phyloP scores from a whole-genome alignment of 1,140 invertebrate species.

The Cylas formicarius region DNA sequence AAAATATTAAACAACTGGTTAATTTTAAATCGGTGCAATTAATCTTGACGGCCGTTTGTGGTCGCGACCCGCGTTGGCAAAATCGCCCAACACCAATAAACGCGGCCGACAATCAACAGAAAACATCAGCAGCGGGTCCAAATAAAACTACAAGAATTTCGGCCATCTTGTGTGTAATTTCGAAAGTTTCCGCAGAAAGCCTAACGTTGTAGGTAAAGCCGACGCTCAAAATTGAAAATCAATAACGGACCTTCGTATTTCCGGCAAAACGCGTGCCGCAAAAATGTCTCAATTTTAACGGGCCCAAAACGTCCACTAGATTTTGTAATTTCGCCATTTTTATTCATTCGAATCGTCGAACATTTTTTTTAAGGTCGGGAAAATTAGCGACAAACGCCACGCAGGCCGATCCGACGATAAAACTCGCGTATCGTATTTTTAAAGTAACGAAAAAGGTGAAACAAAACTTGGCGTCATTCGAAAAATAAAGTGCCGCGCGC shows the following conservation, averaged over 20 bases:
- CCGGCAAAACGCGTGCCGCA: no score
- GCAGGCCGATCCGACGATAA: not conserved
- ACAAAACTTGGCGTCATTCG: constrained; percentile 11
- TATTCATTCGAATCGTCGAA: not conserved
- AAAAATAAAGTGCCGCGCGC: constrained; percentile 29
- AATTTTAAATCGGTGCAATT: no score
- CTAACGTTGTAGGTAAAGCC: no score
- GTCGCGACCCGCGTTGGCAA: no score
- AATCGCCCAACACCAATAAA: no score
- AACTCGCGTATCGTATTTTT: not conserved
- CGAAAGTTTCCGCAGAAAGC: constrained; percentile 1
- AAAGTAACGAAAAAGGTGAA: not conserved
- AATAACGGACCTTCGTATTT: no score
- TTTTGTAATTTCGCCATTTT: not conserved
- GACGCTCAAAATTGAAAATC: constrained; percentile 23
- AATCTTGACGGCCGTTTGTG: no score
- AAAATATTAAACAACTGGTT: no score
- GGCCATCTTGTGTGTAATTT: constrained; percentile 16
- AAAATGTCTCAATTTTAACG: no score
- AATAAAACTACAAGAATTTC: no score
- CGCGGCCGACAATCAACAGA: constrained; percentile 1
- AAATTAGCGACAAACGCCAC: not conserved
- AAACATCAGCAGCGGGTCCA: not conserved
- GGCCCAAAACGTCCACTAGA: no score
- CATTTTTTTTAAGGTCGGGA: not conserved